Base-by-base conservation (phyloP, 1,140 invertebrate species). In the Drosophila sulfurigaster region DNA sequence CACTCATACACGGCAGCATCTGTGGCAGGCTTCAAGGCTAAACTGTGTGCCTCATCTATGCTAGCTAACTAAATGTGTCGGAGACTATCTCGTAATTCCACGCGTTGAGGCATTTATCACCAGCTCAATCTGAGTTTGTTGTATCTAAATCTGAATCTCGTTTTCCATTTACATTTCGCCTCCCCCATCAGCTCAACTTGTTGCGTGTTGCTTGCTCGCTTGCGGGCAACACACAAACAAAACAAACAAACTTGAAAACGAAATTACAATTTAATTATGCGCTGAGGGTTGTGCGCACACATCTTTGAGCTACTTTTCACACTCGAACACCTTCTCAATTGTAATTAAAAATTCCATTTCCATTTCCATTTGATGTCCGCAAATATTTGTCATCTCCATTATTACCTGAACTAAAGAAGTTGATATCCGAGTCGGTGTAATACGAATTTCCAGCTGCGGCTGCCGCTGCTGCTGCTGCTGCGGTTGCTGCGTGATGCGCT, bases 181-280 rank as follows among this genome's bases (percentile, higher is more conserved):
- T 60, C 41, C 74, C 56, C 57, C 62, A 30, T 25, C 30, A 38
- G 10, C 15, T 65, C 48, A 54, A 86, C 82, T 82, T 88, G 83
- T 88, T 88, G 83, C 83, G 80, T 78, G 71, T 72, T 79, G 70
- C 41, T 64, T 70, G 20, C 54, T 79, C 64, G 68, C 62, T 60
- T 30, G 66, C 66, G 65, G 72, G 71, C 64, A 49, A 56, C 57
- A 52, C 62, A 56, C 11, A 43, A 52, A 8, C 13, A 48, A 25
- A 4, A 48, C 45, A 46, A 52, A 54, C 74, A 80, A 82, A 83
- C 80, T 86, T 79, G 66, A 79, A 81, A 83, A 78, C 75, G 75
- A 88, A 88, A 89, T 88, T 88, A 85, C 81, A 88, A 88, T 89
- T 88, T 88, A 88, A 88, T 88, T 88, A 88, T 81, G 78, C 81